Conservation (phyloP, 2,113 vertebrate species). For the Gymnogyps californianus region DNA sequence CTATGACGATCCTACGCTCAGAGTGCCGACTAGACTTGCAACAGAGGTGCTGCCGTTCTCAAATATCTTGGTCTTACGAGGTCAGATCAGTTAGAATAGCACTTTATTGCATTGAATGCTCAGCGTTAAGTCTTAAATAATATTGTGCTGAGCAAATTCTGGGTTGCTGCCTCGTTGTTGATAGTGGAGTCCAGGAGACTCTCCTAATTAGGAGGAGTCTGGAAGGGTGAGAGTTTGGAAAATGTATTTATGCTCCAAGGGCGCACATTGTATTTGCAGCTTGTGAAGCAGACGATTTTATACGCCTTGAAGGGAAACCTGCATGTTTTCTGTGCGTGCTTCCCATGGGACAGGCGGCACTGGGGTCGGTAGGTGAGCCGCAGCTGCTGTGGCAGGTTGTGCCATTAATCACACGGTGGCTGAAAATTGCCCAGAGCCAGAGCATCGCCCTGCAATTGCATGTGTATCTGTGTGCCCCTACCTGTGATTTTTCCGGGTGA, state of each 20-base stretch:
- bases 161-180: neutral
- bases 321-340: rapidly evolving
- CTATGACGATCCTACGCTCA: neutral
- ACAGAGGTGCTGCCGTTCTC: constrained; percentile 18
- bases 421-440: neutral
- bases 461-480: neutral
- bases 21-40: neutral
- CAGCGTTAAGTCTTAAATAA: neutral
- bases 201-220: neutral
- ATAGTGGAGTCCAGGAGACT: neutral
- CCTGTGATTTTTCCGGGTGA: neutral
- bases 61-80: neutral
- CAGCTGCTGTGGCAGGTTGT: neutral
- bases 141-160: neutral
- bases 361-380: rapidly evolving
- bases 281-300: neutral
- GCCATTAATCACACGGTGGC: rapidly evolving
- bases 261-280: neutral
- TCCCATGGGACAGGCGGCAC: neutral
- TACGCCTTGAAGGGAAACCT: neutral
- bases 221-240: neutral
- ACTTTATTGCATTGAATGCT: neutral
- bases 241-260: neutral
- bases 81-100: neutral
- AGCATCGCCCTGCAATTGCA: rapidly evolving